Evolutionary conservation across 2,797 vertebrate genomes (phyloP).

Genomic region (Argentina silus): DNA sequence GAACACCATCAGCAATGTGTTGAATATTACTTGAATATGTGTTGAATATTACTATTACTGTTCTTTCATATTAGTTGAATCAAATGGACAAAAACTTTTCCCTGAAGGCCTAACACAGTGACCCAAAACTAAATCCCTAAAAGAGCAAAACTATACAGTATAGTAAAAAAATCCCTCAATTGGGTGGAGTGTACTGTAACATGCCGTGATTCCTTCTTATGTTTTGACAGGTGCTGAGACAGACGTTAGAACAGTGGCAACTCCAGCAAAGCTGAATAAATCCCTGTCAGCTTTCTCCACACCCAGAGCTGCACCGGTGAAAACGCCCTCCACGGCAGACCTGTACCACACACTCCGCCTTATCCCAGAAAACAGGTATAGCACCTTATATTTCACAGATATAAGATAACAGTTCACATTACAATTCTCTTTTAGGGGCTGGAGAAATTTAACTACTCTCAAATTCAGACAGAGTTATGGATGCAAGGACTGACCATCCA

Average conservation of each 20-base stretch:
- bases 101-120: not conserved
- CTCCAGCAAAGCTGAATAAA: conserved; percentile 44
- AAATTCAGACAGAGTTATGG: too few species aligned
- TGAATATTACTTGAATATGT: not conserved
- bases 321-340: conserved; percentile 42
- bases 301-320: conserved; percentile 18
- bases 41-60: not conserved
- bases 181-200: not conserved
- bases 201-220: conserved; percentile 9
- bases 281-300: conserved; percentile 37
- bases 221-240: conserved; percentile 57
- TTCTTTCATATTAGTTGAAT: not conserved
- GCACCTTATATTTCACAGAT: not conserved
- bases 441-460: too few species aligned
- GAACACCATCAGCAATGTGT: not conserved
- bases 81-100: not conserved
- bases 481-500: too few species aligned
- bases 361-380: conserved; percentile 60
- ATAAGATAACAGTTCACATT: not conserved
- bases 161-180: not conserved
- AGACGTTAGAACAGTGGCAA: conserved; percentile 4
- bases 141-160: not conserved
- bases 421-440: not conserved
- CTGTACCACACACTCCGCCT: conserved; percentile 42
- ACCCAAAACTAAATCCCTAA: not conserved